These are phyloP conservation scores for Xylota segnis DNA, from an alignment of 2,888 invertebrate genomes.

Conservation along the genomic window DNA sequence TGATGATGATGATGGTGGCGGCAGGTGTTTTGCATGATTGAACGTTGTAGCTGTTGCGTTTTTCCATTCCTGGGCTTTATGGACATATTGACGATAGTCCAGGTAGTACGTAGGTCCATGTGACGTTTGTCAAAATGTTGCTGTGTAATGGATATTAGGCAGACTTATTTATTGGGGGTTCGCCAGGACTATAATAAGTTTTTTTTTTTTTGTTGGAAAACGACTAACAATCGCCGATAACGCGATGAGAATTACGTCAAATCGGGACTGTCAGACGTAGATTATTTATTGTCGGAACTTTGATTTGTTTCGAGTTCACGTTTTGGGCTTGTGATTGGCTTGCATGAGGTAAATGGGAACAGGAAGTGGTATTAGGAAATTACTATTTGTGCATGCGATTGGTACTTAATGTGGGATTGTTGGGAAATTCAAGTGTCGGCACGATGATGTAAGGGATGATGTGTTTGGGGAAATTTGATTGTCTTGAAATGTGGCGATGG, in stretches of 20 bases:
- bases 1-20: not conserved
- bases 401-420: not conserved
- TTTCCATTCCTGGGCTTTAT: not conserved
- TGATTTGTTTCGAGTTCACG: conserved; percentile 48
- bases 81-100: not conserved
- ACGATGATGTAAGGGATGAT: not conserved
- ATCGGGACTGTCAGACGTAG: conserved; percentile 23
- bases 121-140: conserved; percentile 30
- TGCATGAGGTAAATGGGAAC: conserved; percentile 18
- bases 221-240: conserved; percentile 18
- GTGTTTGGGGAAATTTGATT: not conserved
- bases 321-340: conserved; percentile 32
- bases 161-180: conserved; percentile 51
- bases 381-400: not conserved
- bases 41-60: conserved; percentile 4
- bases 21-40: conserved; percentile 40
- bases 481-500: too few relatives aligned
- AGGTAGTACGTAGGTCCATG: not conserved
- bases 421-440: not conserved
- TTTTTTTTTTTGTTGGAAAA: not conserved
- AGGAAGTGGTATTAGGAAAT: conserved; percentile 33
- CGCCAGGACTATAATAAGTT: conserved; percentile 13
- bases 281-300: conserved; percentile 23
- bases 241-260: conserved; percentile 36
- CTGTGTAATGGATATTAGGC: not conserved